phyloP scores from a whole-genome alignment of 1,140 invertebrate genomes.

The Atta texana region DNA sequence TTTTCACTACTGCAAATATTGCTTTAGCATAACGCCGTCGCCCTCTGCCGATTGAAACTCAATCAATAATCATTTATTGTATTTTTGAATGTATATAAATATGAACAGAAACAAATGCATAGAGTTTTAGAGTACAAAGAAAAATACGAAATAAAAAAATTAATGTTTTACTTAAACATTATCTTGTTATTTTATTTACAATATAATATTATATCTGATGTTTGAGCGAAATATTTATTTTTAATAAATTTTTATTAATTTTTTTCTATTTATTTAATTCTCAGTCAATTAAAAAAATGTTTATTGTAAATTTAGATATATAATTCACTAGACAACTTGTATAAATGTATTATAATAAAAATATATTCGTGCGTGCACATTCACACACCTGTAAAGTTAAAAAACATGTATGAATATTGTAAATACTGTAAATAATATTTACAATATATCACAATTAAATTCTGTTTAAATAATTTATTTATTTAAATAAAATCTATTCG shows the following conservation, averaged over 20 bases:
- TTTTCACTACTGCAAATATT: conserved; percentile 43
- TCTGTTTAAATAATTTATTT: neutral
- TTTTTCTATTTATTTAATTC: neutral
- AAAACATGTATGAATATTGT: neutral
- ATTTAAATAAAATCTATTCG: neutral
- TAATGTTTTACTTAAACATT: neutral
- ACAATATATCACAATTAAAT: neutral
- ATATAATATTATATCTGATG: neutral
- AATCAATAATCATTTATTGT: conserved; percentile 35
- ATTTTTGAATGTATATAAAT: neutral
- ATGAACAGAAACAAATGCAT: neutral
- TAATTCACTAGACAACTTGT: neutral
- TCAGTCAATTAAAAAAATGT: neutral
- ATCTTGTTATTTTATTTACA: neutral
- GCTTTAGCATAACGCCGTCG: neutral
- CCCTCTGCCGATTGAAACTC: neutral
- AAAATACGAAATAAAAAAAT: neutral
- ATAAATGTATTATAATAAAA: neutral
- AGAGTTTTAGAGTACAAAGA: neutral
- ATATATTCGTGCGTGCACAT: neutral
- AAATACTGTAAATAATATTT: neutral
- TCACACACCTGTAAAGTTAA: neutral
- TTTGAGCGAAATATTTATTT: neutral
- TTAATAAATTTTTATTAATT: conserved; percentile 5
- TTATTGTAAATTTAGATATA: neutral